A percentile compares a stretch with the other conserved stretches of the same genome.
phyloP scores from a whole-genome alignment of 2,888 invertebrate species.

The Rhabditoides inermis region DNA sequence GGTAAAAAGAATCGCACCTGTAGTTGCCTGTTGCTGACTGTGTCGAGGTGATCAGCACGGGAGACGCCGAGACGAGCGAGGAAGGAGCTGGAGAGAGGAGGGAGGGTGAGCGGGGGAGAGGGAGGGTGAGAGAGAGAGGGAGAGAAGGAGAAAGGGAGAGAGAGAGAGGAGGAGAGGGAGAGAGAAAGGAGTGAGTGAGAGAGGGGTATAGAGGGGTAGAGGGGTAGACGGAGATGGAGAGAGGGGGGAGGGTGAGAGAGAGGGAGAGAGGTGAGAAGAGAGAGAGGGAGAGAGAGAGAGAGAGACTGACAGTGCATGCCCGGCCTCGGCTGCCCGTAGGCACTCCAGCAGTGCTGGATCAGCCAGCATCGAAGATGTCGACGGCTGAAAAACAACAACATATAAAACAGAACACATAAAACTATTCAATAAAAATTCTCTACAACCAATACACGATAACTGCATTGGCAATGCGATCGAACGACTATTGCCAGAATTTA shows the following conservation, averaged over 20 bases:
- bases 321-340: too few relatives aligned
- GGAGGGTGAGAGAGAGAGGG: background rate
- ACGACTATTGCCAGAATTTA: too few relatives aligned
- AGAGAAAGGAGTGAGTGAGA: conserved; percentile 6
- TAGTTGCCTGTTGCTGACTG: too few relatives aligned
- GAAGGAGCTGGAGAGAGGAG: conserved; percentile 3
- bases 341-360: too few relatives aligned
- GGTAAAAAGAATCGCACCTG: too few relatives aligned
- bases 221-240: conserved; percentile 1
- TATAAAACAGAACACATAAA: too few relatives aligned
- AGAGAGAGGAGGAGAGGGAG: conserved; percentile 6
- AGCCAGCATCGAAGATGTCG: too few relatives aligned
- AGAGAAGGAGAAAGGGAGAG: background rate
- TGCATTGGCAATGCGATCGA: too few relatives aligned
- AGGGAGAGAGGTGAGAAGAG: conserved; percentile 3
- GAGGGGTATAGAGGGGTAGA: conserved; percentile 3
- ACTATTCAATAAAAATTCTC: too few relatives aligned
- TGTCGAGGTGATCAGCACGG: conserved; percentile 2
- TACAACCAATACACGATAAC: too few relatives aligned
- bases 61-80: conserved; percentile 13
- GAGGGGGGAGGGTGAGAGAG: background rate
- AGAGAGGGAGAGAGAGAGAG: conserved; percentile 2
- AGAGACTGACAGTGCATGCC: too few relatives aligned
- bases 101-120: conserved; percentile 13
- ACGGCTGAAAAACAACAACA: too few relatives aligned